A percentile compares a stretch with the other conserved stretches of the same genome.
phyloP scores from a whole-genome alignment of 2,113 vertebrate species.

The Pteronura brasiliensis region DNA sequence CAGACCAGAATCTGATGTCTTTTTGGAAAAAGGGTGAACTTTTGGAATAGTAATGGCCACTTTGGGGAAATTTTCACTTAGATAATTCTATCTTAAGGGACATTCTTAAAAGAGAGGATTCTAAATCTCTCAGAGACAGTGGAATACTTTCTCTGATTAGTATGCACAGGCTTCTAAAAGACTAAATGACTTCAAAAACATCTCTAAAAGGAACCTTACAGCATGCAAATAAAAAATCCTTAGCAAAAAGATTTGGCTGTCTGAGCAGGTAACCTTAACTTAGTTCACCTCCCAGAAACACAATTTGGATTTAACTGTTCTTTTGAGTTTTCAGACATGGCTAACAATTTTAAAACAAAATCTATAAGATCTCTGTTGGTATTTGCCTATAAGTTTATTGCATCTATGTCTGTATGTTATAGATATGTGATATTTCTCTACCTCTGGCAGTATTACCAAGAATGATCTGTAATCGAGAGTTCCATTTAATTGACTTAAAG shows the following conservation, averaged over 20 bases:
- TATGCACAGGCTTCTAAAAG: neutral
- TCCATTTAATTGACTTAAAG: neutral
- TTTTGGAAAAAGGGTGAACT: neutral
- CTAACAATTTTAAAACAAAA: neutral
- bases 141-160: neutral
- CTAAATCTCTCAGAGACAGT: neutral
- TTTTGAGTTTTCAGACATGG: neutral
- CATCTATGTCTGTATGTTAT: neutral
- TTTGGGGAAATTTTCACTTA: neutral
- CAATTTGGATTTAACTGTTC: neutral
- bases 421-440: neutral
- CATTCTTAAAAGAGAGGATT: neutral
- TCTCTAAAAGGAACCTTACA: neutral
- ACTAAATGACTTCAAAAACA: neutral
- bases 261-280: neutral
- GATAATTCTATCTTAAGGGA: neutral
- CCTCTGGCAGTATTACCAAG: neutral
- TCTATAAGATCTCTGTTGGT: neutral
- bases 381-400: neutral
- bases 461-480: neutral
- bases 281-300: neutral
- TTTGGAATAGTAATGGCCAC: neutral
- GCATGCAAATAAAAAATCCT: neutral
- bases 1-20: neutral
- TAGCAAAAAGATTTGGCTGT: neutral